Base-by-base conservation (phyloP, 92 coral and sea anemone genomes). In the Desmophyllum pertusum region DNA sequence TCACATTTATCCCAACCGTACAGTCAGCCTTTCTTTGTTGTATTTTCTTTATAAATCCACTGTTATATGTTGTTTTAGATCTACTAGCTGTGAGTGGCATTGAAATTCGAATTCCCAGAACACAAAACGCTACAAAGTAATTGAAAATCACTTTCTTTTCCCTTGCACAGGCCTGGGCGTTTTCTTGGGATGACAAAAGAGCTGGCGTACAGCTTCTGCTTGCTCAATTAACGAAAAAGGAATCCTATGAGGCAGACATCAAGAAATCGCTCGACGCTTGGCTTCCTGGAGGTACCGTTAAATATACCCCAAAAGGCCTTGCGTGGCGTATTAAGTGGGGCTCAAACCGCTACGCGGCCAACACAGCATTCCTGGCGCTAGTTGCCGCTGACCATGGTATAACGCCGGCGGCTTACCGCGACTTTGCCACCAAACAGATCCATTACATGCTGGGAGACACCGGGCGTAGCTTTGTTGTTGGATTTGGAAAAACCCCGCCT, bases 181-280 rank as follows among this genome's bases (percentile, higher is more conserved):
- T 91, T 62, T 88, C 94, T 53, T 91, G 94, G 94, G 94, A 88
- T 68, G 94, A 91, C 41, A 88, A 91, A 81, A 88, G 53, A 59
- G 83, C 92, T 6, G 94, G 92, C 3, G 91, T 74, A 6, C 94
- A 88, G 61, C 78, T 91, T 38, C 87, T 91, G 33, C 78, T 88
- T 66, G 88, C 91, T 13, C 76, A 84, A 25, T 9, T 91, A 52
- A 91, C 94, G 13, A 78, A 67, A 27, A 88, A 84, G 59, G 8
- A 74, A 3, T 53, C 71, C 15, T 91, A 84, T 81, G 66, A 75
- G 75, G 37, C 59, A 10, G 87, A 85, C 43, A 67, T 88, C 43
- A 65, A 84, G 67, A 51, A 52, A 18, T 83, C 73, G 30, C 89
- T 91, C 30, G 62, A 80, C 41, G 46, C 75, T 72, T 91, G 92